These are phyloP conservation scores for Amphibalanus amphitrite DNA, from an alignment of 1,140 invertebrate genomes.

Conservation along the genomic window DNA sequence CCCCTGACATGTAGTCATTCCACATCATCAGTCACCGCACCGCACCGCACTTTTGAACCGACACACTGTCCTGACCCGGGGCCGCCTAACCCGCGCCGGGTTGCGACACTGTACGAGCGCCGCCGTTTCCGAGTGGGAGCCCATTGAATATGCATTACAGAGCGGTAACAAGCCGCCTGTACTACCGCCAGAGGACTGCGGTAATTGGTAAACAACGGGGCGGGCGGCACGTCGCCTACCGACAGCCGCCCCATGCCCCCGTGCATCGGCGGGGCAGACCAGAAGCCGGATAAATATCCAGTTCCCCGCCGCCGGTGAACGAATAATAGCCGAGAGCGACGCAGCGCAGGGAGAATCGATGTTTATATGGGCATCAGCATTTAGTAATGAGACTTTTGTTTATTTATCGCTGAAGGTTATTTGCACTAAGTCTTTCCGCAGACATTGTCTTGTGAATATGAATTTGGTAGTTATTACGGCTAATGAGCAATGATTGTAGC, in stretches of 20 bases:
- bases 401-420: background rate
- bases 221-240: too few relatives aligned
- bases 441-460: background rate
- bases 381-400: background rate
- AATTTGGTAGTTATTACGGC: background rate
- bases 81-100: background rate
- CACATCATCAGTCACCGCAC: too few relatives aligned
- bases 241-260: too few relatives aligned
- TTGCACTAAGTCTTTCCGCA: background rate
- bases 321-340: background rate
- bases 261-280: background rate
- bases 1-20: too few relatives aligned
- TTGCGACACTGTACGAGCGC: background rate
- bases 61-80: too few relatives aligned
- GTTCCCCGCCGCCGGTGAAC: too few relatives aligned
- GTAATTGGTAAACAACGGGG: background rate
- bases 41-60: too few relatives aligned
- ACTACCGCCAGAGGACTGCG: background rate
- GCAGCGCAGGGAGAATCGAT: background rate
- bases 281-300: background rate
- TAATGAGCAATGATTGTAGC: background rate
- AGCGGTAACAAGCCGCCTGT: background rate
- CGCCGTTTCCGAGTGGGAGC: background rate
- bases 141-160: background rate
- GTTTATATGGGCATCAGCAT: background rate